Evolutionary conservation across 2,113 vertebrate genomes (phyloP).

Genomic region (Menura novaehollandiae): DNA sequence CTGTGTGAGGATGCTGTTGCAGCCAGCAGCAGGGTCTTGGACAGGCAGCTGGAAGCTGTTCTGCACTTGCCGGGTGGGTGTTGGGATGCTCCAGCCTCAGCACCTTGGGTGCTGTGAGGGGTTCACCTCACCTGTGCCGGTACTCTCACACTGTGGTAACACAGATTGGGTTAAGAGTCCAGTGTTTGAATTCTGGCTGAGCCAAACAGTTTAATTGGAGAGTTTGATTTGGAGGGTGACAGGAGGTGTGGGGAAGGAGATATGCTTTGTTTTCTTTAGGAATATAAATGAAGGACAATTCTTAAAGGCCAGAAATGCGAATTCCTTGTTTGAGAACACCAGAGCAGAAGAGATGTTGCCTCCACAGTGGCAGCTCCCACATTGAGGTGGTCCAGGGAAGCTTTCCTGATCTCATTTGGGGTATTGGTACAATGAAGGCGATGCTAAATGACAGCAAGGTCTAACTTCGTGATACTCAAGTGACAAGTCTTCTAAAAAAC

Average conservation of each 20-base stretch:
- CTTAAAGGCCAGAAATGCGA: not conserved
- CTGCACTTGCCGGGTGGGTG: not conserved
- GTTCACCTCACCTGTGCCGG: not conserved
- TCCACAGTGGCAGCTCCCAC: not conserved
- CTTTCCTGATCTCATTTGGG: not conserved
- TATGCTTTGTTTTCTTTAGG: not conserved
- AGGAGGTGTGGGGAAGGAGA: not conserved
- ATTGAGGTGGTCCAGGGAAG: not conserved
- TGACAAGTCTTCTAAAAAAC: not conserved
- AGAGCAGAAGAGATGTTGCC: not conserved
- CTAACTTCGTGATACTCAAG: not conserved
- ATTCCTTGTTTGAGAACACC: not conserved
- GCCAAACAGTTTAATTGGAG: not conserved
- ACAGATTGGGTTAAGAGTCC: not conserved
- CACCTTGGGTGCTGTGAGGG: not conserved
- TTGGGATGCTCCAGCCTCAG: not conserved
- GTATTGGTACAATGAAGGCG: accelerated
- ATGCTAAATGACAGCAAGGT: not conserved
- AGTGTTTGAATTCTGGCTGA: not conserved
- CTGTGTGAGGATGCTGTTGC: accelerated
- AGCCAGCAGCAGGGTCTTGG: not conserved
- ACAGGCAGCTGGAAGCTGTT: not conserved
- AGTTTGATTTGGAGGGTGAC: not conserved
- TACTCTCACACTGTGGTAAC: not conserved
- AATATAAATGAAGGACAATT: not conserved